These are phyloP conservation scores for Drosophila mauritiana DNA, from an alignment of 1,140 invertebrate species.

Conservation along the genomic window DNA sequence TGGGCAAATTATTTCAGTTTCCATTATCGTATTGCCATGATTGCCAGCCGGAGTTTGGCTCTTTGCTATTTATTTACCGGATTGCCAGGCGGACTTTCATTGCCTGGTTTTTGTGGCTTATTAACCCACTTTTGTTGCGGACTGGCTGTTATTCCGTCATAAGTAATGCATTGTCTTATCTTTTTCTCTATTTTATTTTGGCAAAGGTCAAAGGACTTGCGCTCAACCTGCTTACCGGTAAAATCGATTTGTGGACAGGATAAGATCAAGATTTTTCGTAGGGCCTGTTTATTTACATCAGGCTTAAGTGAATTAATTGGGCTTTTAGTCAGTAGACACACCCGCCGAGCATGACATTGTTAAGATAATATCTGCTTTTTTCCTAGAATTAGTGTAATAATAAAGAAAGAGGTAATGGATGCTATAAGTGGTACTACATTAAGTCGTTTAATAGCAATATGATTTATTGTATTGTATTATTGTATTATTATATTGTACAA, in stretches of 20 bases:
- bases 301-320: not conserved
- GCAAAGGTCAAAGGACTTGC: constrained; percentile 12
- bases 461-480: not conserved
- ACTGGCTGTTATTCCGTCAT: constrained; percentile 21
- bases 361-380: not conserved
- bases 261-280: constrained; percentile 11
- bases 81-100: constrained; percentile 51
- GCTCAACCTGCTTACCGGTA: not conserved
- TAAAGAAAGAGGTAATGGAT: too few relatives aligned
- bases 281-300: not conserved
- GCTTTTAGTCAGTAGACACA: not conserved
- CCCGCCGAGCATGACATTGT: not conserved
- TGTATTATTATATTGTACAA: not conserved
- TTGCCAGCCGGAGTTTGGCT: constrained; percentile 44
- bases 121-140: constrained; percentile 63
- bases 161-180: constrained; percentile 16
- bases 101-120: constrained; percentile 60
- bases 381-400: not conserved
- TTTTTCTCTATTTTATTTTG: not conserved
- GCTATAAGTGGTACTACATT: not conserved
- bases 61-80: constrained; percentile 47
- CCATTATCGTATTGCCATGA: constrained; percentile 79
- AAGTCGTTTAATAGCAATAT: too few relatives aligned
- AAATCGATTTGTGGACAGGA: constrained; percentile 18
- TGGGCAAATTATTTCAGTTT: constrained; percentile 82